A percentile compares a stretch with the other conserved stretches of the same genome.
phyloP scores from a whole-genome alignment of 2,888 invertebrate species.

The Biston betularia region DNA sequence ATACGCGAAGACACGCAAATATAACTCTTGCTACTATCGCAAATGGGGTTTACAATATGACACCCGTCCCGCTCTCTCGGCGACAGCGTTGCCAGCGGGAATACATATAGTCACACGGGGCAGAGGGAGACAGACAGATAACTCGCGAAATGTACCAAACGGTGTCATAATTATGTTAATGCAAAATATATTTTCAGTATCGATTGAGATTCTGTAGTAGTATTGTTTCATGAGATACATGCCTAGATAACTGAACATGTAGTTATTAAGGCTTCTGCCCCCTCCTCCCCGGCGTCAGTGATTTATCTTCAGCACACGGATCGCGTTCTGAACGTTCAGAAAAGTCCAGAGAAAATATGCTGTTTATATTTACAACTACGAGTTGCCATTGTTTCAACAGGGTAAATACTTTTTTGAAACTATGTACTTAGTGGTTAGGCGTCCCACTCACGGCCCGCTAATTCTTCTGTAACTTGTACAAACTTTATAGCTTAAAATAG shows the following conservation, averaged over 20 bases:
- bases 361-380: conserved; percentile 23
- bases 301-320: conserved; percentile 34
- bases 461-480: background rate
- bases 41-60: conserved; percentile 71
- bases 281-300: background rate
- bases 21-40: conserved; percentile 59
- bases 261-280: background rate
- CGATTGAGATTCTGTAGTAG: background rate
- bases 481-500: too few species aligned
- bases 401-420: background rate
- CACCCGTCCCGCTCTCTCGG: conserved; percentile 44
- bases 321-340: conserved; percentile 24
- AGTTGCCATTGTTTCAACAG: background rate
- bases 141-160: background rate
- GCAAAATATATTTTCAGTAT: background rate
- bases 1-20: conserved; percentile 45
- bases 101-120: background rate
- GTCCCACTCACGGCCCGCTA: background rate
- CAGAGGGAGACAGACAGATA: conserved; percentile 2
- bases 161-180: background rate
- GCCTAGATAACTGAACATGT: too few species aligned
- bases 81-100: conserved; percentile 31
- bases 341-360: background rate
- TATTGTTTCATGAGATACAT: too few species aligned
- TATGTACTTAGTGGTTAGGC: background rate